Evolutionary conservation across 1,140 invertebrate species (phyloP).

Genomic region (Adelges cooleyi): DNA sequence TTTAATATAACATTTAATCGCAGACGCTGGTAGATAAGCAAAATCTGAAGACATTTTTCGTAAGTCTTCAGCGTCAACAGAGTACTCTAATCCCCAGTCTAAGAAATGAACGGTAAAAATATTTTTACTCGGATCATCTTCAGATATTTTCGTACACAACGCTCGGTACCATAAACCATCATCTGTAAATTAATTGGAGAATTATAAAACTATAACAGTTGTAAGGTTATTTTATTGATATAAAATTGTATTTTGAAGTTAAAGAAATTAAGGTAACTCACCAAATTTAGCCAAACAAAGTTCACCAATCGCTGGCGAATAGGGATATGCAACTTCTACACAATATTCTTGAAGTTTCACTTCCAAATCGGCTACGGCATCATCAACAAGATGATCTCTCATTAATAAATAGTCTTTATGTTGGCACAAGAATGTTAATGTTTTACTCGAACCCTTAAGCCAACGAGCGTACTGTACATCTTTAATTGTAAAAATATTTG

Average conservation of each 20-base stretch:
- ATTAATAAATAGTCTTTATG: not conserved
- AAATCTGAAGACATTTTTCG: slow-evolving; percentile 2
- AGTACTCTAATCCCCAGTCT: slow-evolving; percentile 19
- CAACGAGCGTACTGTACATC: not conserved
- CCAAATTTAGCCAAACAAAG: not conserved
- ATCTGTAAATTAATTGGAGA: not conserved
- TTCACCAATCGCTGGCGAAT: not conserved
- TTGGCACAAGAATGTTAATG: not conserved
- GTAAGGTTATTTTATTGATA: no score
- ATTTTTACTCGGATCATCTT: not conserved
- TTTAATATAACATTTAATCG: not conserved
- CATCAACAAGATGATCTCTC: not conserved
- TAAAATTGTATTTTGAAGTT: no score
- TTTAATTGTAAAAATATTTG: not conserved
- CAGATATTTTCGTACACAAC: not conserved
- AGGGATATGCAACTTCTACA: not conserved
- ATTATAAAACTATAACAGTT: no score
- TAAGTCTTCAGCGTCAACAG: not conserved
- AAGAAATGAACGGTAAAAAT: not conserved
- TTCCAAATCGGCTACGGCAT: not conserved
- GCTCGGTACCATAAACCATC: slow-evolving; percentile 3
- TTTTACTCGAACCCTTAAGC: not conserved
- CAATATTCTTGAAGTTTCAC: slow-evolving; percentile 9
- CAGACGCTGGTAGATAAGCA: slow-evolving; percentile 1
- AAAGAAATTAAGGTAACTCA: no score